Conservation (phyloP, 2,113 vertebrate species). For the Egretta garzetta region DNA sequence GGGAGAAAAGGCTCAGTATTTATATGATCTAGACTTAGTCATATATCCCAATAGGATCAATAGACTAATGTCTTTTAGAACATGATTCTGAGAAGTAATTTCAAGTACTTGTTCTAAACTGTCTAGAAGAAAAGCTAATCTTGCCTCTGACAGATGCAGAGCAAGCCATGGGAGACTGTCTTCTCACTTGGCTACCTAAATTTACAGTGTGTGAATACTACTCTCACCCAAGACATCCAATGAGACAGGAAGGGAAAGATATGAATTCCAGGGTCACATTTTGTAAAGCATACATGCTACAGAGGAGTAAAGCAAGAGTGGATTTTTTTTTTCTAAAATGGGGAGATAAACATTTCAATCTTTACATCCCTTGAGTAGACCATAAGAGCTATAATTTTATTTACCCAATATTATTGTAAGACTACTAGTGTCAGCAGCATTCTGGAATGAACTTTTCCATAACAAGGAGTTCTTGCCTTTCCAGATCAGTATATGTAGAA, state of each 20-base stretch:
- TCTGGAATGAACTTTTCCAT: background rate
- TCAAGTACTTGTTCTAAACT: background rate
- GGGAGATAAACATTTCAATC: background rate
- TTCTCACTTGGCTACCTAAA: background rate
- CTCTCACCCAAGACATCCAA: background rate
- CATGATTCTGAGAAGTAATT: background rate
- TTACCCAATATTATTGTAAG: background rate
- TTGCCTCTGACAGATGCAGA: rapidly evolving
- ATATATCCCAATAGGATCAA: background rate
- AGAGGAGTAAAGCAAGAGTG: background rate
- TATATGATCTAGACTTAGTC: background rate
- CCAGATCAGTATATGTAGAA: background rate
- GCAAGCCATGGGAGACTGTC: background rate
- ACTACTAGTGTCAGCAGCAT: background rate
- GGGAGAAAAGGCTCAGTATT: background rate
- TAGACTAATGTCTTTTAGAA: background rate
- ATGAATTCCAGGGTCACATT: background rate
- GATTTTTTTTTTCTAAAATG: background rate
- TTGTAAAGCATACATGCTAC: background rate
- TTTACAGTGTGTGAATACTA: background rate
- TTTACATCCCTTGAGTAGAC: background rate
- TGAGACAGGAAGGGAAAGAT: background rate
- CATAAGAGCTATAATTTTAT: background rate
- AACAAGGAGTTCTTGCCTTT: background rate
- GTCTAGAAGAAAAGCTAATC: background rate